phyloP scores from a whole-genome alignment of 2,888 invertebrate species.

The Cordilura impudica region DNA sequence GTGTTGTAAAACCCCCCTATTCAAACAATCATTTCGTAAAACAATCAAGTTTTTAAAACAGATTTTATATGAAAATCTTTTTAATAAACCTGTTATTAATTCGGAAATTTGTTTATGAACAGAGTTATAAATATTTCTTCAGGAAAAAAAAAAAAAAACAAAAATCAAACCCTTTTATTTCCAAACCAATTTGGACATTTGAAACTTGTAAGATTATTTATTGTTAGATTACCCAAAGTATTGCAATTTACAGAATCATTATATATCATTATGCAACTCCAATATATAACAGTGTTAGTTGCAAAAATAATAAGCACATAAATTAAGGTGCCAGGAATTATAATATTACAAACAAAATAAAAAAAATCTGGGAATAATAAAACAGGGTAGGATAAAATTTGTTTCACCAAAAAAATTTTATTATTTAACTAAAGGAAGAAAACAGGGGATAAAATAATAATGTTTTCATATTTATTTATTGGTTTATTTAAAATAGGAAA shows the following conservation, averaged over 20 bases:
- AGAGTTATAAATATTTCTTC: too few relatives aligned
- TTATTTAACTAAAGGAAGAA: slow-evolving; percentile 39
- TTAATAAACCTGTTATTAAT: too few relatives aligned
- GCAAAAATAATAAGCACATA: slow-evolving; percentile 43
- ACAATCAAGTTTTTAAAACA: too few relatives aligned
- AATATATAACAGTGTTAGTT: slow-evolving; percentile 33
- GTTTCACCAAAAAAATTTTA: slow-evolving; percentile 33
- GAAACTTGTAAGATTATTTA: not conserved
- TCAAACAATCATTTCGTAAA: too few relatives aligned
- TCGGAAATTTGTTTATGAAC: too few relatives aligned
- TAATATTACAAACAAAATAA: slow-evolving; percentile 30
- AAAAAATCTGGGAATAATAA: slow-evolving; percentile 20
- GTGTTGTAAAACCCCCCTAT: too few relatives aligned
- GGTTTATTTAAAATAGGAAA: not conserved
- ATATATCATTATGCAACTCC: slow-evolving; percentile 9
- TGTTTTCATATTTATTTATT: slow-evolving; percentile 9
- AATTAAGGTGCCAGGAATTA: slow-evolving; percentile 23
- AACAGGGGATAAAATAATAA: slow-evolving; percentile 18
- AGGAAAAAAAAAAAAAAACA: not conserved
- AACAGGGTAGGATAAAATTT: not conserved
- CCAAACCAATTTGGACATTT: not conserved
- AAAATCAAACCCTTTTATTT: slow-evolving; percentile 42
- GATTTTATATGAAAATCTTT: too few relatives aligned
- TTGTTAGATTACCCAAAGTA: not conserved
- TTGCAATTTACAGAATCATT: not conserved